These are phyloP conservation scores for Ornithoptera alexandrae DNA, from an alignment of 2,888 invertebrate species.

Conservation along the genomic window DNA sequence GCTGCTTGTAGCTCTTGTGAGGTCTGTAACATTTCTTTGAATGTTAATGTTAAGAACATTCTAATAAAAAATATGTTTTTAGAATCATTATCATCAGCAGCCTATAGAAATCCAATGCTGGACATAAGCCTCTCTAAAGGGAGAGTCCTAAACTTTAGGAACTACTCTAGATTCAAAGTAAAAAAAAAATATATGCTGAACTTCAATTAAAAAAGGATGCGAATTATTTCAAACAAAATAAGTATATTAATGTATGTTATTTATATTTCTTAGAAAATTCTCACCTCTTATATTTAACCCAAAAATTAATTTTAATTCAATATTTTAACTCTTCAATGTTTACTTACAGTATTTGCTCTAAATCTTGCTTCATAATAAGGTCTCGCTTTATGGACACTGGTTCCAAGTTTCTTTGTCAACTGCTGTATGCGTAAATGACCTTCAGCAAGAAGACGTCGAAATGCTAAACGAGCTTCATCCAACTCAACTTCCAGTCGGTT, in stretches of 20 bases:
- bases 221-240: no score
- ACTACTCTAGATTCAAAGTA: no score
- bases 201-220: no score
- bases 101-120: no score
- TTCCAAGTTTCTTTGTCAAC: constrained; percentile 89
- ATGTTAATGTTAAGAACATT: neutral
- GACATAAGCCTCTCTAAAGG: no score
- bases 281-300: no score
- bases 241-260: no score
- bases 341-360: constrained; percentile 86
- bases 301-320: no score
- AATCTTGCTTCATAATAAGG: constrained; percentile 95
- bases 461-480: constrained; percentile 90
- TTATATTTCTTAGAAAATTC: no score
- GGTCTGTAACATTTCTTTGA: constrained; percentile 63
- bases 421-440: constrained; percentile 90
- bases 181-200: no score
- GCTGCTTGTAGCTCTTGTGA: constrained; percentile 92
- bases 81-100: no score
- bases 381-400: constrained; percentile 91
- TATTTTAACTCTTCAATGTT: neutral
- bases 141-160: no score
- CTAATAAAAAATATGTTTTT: neutral
- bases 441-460: constrained; percentile 89
- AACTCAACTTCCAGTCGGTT: constrained; percentile 94